A percentile compares a stretch with the other conserved stretches of the same genome.
phyloP scores from a whole-genome alignment of 2,797 vertebrate genomes.

The Siniperca obscura region DNA sequence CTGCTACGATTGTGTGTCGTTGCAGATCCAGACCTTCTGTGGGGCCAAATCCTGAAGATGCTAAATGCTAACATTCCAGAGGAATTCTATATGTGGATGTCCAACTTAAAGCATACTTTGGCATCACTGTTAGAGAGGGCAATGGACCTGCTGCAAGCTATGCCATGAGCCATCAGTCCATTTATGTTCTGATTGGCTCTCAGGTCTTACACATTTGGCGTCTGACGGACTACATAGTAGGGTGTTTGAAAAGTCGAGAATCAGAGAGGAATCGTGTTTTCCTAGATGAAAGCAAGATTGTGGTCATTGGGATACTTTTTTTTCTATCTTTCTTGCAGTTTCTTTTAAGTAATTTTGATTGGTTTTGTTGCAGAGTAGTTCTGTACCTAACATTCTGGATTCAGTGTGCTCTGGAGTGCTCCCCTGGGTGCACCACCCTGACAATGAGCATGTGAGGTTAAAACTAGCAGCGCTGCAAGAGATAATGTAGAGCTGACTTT shows the following conservation, averaged over 20 bases:
- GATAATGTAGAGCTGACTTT: neutral
- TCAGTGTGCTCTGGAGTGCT: neutral
- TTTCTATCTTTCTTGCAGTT: neutral
- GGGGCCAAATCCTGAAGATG: slow-evolving; percentile 83
- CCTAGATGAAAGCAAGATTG: neutral
- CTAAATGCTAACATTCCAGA: slow-evolving; percentile 83
- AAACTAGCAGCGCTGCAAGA: neutral
- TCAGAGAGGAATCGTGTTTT: neutral
- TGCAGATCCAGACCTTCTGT: slow-evolving; percentile 84
- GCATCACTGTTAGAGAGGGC: slow-evolving; percentile 74
- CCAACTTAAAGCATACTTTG: slow-evolving; percentile 75
- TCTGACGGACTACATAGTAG: neutral
- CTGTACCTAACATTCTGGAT: neutral
- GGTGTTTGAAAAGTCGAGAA: slow-evolving; percentile 4
- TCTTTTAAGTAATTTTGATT: neutral
- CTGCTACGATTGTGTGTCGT: slow-evolving; percentile 86
- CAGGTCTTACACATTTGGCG: neutral
- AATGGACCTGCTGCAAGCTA: slow-evolving; percentile 73
- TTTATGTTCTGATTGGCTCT: neutral
- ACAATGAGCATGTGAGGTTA: neutral
- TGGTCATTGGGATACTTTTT: neutral
- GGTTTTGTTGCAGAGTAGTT: neutral
- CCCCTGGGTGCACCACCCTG: neutral
- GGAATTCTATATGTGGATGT: slow-evolving; percentile 80
- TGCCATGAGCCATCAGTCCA: slow-evolving; percentile 35